Evolutionary conservation across 2,888 invertebrate species (phyloP), one percentile per base, ranked within the genome.

Genomic region (Eueremaeus valkanovi): DNA sequence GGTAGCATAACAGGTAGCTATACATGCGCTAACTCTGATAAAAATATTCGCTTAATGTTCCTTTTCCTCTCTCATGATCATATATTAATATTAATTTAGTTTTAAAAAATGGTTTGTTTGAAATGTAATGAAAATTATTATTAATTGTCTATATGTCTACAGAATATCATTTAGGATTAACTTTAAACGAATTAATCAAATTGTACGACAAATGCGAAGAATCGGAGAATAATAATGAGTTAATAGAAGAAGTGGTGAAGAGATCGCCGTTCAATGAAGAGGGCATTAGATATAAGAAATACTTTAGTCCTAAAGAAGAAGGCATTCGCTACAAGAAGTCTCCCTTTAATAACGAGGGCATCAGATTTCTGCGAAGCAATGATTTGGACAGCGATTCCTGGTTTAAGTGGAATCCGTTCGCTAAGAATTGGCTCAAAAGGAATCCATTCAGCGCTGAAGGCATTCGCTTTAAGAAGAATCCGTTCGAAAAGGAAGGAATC

Each of bases 401-500:
- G 68, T 40, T 68, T 16, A 68, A 68, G 13, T 68, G 68, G 68
- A 42, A 68, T 42, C 68, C 68, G 21, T 68, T 68, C 42, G 6
- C 36, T 42, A 68, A 21, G 24, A n/a, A 1, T n/a, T 68, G 68
- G 68, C 42, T 5, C n/a, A 68, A 68, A 42, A 40, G 68, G 13
- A 68, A 68, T 68, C 68, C 55, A 9, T 75, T 75, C 36, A 63
- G 49, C 13, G 75, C 24, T 6, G 75, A 75, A 58, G 75, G 75
- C 3, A 75, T 75, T 31, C 45, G 75, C 5, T 75, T 49, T 49
- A 72, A 75, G 72, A 75, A 70, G 70, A 68, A 68, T 72, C 75
- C 75, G 8, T 75, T 75, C 24, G 75, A 75, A 5, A 72, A 72
- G 36, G 75, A 75, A 63, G 75, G 75, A n/a, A 75, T 75, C 51